A percentile compares a stretch with the other conserved stretches of the same genome.
phyloP scores from a whole-genome alignment of 2,113 vertebrate genomes.

The Sinocyclocheilus anophthalmus region DNA sequence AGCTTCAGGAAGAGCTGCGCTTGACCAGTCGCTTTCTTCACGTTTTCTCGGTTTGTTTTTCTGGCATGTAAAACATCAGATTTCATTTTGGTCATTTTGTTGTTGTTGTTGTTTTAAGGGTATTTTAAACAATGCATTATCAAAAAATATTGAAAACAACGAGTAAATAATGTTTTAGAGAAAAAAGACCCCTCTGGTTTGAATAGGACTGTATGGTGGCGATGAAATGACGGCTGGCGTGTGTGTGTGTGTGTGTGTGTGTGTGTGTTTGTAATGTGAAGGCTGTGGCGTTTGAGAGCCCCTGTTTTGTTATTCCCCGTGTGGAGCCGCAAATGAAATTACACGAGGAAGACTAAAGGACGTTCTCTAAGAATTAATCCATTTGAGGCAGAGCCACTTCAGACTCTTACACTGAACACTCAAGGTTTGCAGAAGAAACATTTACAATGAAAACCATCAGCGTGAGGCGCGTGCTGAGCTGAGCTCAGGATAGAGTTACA shows the following conservation, averaged over 20 bases:
- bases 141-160: neutral
- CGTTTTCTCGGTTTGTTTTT: constrained; percentile 50
- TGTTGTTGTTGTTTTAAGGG: neutral
- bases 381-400: constrained; percentile 77
- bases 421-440: constrained; percentile 61
- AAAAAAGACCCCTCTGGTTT: no score
- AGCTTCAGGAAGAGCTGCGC: neutral
- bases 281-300: constrained; percentile 39
- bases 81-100: neutral
- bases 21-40: neutral
- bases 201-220: no score
- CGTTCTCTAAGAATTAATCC: constrained; percentile 78
- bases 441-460: constrained; percentile 55
- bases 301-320: constrained; percentile 79
- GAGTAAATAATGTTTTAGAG: neutral
- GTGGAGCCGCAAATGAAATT: constrained; percentile 81
- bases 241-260: neutral
- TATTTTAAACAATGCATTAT: neutral
- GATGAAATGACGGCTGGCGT: no score
- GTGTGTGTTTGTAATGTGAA: constrained; percentile 69
- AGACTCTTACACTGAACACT: constrained; percentile 69
- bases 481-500: no score
- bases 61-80: neutral
- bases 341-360: constrained; percentile 79
- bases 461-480: neutral